Evolutionary conservation across 2,888 invertebrate genomes (phyloP).

Genomic region (Galerucella calmariensis): DNA sequence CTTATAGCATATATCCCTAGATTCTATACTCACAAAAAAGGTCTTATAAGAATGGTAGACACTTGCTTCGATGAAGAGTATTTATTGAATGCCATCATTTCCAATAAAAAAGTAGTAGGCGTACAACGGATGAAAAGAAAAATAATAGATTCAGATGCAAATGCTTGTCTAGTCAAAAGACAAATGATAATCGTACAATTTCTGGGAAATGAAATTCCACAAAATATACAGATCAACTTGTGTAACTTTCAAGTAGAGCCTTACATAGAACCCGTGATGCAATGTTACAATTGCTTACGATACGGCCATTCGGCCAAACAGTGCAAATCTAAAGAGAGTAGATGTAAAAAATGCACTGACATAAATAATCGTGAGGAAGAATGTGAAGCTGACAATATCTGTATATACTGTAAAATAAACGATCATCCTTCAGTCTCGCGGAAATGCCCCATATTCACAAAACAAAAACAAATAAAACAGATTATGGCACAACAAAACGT

Average conservation of each 20-base stretch:
- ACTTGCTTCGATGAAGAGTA: too few relatives aligned
- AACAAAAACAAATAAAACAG: slow-evolving; percentile 23
- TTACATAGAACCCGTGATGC: not conserved
- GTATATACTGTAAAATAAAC: slow-evolving; percentile 15
- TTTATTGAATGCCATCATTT: too few relatives aligned
- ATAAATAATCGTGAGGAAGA: not conserved
- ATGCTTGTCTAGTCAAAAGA: not conserved
- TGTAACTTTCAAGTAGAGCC: too few relatives aligned
- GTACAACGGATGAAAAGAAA: too few relatives aligned
- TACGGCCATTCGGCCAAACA: not conserved
- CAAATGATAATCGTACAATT: too few relatives aligned
- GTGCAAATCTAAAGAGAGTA: not conserved
- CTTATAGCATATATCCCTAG: too few relatives aligned
- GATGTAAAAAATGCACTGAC: not conserved
- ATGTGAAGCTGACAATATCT: not conserved
- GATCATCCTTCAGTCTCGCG: slow-evolving; percentile 9
- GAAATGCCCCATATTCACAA: slow-evolving; percentile 12
- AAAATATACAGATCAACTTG: too few relatives aligned
- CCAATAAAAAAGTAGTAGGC: too few relatives aligned
- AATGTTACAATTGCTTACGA: not conserved
- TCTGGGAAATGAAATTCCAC: too few relatives aligned
- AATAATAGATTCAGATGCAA: too few relatives aligned
- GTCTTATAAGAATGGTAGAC: too few relatives aligned
- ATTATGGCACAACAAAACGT: slow-evolving; percentile 25
- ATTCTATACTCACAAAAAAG: too few relatives aligned